Conservation (phyloP, 2,113 vertebrate genomes). For the Periophthalmus modestus region DNA sequence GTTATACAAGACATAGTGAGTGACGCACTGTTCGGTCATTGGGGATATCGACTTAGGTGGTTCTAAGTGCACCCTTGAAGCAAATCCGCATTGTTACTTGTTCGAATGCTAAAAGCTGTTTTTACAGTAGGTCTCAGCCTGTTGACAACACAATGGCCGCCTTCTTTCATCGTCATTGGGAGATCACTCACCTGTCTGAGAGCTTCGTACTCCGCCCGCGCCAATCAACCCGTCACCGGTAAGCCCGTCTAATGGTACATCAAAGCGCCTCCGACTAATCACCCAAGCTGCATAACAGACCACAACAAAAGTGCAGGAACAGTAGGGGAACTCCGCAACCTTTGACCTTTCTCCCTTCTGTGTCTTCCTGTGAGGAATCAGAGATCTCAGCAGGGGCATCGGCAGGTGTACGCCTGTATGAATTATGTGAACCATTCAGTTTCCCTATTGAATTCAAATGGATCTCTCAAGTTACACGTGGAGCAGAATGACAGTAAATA, state of each 20-base stretch:
- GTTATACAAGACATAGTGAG: constrained; percentile 12
- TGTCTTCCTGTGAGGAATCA: constrained; percentile 46
- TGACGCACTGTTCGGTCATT: constrained; percentile 28
- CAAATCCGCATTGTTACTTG: constrained; percentile 29
- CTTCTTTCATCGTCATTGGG: constrained; percentile 46
- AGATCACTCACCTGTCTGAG: constrained; percentile 37
- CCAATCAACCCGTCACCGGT: constrained; percentile 5
- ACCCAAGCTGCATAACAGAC: constrained; percentile 43
- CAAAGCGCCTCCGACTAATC: constrained; percentile 57
- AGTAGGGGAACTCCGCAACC: constrained; percentile 58
- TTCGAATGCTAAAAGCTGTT: constrained; percentile 33
- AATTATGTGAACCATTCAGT: too few species aligned
- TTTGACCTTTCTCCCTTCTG: constrained; percentile 52
- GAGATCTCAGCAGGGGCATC: constrained; percentile 54
- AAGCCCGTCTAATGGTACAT: constrained; percentile 50
- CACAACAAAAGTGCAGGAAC: constrained; percentile 66
- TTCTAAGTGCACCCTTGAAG: constrained; percentile 38
- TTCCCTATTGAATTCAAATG: too few species aligned
- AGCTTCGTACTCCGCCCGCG: background rate
- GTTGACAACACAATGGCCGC: constrained; percentile 39
- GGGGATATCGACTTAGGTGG: constrained; percentile 17
- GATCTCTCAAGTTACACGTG: too few species aligned
- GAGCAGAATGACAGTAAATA: too few species aligned
- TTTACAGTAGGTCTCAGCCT: constrained; percentile 45
- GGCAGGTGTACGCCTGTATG: background rate